phyloP scores from a whole-genome alignment of 2,888 invertebrate genomes.

The Tenodera sinensis region DNA sequence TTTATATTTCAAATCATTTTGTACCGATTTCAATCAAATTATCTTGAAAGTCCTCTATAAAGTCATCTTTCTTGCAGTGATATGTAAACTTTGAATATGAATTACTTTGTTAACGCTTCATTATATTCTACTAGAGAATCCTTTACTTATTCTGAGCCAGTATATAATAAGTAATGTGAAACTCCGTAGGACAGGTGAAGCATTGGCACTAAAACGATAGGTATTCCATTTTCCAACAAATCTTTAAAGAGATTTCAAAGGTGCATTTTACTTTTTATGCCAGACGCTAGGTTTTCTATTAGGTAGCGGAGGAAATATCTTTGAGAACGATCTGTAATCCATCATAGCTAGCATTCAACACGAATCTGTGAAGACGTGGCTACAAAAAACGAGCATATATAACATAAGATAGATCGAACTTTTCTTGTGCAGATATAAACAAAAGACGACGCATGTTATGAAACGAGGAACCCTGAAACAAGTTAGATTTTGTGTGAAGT shows the following conservation, averaged over 20 bases:
- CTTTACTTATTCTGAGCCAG: no score
- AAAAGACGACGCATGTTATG: neutral
- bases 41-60: no score
- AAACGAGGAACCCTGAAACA: neutral
- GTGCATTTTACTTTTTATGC: neutral
- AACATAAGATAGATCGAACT: neutral
- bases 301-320: neutral
- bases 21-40: no score
- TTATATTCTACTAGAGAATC: no score
- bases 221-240: neutral
- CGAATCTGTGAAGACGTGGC: neutral
- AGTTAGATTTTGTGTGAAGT: constrained; percentile 9
- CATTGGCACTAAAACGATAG: neutral
- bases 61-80: no score
- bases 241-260: neutral
- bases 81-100: no score
- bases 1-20: no score
- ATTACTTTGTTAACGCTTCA: no score
- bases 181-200: neutral
- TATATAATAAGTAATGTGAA: neutral
- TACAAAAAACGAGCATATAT: neutral
- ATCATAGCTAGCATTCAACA: constrained; percentile 7
- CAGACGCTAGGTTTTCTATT: neutral
- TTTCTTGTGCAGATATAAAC: neutral
- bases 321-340: neutral